phyloP scores from a whole-genome alignment of 2,797 vertebrate genomes.

The Pygocentrus nattereri region DNA sequence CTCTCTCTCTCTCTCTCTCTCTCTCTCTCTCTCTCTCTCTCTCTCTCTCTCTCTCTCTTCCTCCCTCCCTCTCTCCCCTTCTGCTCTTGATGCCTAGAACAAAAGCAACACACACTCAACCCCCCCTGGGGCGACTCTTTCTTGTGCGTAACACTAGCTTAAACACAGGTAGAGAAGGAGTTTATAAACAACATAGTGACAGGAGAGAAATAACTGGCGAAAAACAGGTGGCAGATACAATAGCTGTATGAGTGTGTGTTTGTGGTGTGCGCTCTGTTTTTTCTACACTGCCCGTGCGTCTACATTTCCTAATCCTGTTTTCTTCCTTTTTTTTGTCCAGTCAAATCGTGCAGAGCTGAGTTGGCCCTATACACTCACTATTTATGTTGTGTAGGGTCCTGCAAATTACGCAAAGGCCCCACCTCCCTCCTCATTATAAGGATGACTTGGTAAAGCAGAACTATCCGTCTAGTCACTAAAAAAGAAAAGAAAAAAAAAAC shows the following conservation, averaged over 20 bases:
- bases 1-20: background rate
- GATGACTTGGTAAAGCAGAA: no score
- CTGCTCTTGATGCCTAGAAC: constrained; percentile 81
- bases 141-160: constrained; percentile 75
- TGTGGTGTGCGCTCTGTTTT: constrained; percentile 20
- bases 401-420: no score
- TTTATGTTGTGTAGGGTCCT: no score
- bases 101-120: constrained; percentile 82
- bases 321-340: background rate
- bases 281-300: constrained; percentile 19
- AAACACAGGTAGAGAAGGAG: constrained; percentile 80
- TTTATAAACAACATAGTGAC: constrained; percentile 77
- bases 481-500: no score
- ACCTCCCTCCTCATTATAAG: no score
- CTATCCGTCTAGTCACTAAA: no score
- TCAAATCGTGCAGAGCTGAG: background rate
- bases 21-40: constrained; percentile 67
- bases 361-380: no score
- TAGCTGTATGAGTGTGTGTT: constrained; percentile 36
- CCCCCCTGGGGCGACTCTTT: constrained; percentile 80
- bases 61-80: constrained; percentile 69
- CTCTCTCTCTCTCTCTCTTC: background rate
- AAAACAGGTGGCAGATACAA: constrained; percentile 53
- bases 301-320: no score
- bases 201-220: constrained; percentile 67